Conservation (phyloP, 1,140 invertebrate genomes). For the Diachasmimorpha longicaudata region DNA sequence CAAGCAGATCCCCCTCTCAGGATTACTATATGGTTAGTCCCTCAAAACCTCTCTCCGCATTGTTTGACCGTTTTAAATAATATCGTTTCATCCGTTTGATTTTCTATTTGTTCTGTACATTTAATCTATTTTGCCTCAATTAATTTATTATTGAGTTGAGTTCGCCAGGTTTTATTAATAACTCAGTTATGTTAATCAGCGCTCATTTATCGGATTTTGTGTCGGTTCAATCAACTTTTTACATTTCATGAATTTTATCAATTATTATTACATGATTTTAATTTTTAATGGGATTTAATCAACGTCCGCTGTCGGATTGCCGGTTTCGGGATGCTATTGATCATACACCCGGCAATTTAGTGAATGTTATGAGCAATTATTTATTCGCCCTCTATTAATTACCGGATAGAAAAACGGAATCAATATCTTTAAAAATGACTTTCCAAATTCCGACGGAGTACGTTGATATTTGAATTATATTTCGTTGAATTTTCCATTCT, state of each 20-base stretch:
- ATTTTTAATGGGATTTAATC: slow-evolving; percentile 22
- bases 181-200: background rate
- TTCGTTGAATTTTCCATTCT: slow-evolving; percentile 11
- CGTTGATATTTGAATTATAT: slow-evolving; percentile 44
- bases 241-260: background rate
- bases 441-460: slow-evolving; percentile 29
- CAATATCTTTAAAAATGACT: background rate
- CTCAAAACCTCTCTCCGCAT: slow-evolving; percentile 62
- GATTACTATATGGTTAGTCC: slow-evolving; percentile 66
- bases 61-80: slow-evolving; percentile 64
- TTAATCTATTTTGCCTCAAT: slow-evolving; percentile 48
- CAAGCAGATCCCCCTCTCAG: slow-evolving; percentile 65
- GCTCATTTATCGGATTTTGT: background rate
- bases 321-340: background rate
- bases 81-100: slow-evolving; percentile 36
- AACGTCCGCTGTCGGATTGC: background rate
- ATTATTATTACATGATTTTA: slow-evolving; percentile 18
- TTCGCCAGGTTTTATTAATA: background rate
- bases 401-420: too few relatives aligned
- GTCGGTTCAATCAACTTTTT: background rate
- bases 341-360: background rate
- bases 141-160: slow-evolving; percentile 45
- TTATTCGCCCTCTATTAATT: too few relatives aligned
- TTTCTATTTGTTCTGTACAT: slow-evolving; percentile 24
- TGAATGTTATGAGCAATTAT: background rate